These are phyloP conservation scores for Alauda arvensis DNA, from an alignment of 2,797 vertebrate genomes.

Conservation along the genomic window DNA sequence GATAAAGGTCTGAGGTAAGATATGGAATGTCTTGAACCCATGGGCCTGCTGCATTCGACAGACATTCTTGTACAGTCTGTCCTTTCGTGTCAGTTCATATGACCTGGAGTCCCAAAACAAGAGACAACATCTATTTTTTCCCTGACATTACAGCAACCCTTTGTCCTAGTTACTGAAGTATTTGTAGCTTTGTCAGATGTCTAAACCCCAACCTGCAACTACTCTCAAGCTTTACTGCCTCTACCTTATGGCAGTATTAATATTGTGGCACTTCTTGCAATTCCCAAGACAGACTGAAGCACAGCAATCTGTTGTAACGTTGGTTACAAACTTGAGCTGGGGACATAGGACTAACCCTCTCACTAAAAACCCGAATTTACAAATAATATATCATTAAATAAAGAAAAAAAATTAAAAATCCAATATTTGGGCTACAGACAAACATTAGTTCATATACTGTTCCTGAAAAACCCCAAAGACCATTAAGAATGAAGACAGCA, in stretches of 20 bases:
- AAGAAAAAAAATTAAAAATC: neutral
- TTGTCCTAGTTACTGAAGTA: neutral
- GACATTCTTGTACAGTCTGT: slow-evolving; percentile 94
- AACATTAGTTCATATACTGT: neutral
- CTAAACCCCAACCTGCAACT: neutral
- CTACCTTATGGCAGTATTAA: neutral
- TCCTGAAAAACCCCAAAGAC: neutral
- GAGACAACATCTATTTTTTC: neutral
- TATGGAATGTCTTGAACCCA: slow-evolving; percentile 91
- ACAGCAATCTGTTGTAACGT: neutral
- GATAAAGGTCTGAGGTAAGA: slow-evolving; percentile 92
- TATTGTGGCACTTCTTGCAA: neutral
- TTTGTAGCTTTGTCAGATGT: neutral
- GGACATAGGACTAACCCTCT: neutral
- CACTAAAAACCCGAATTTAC: neutral
- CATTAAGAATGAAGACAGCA: neutral
- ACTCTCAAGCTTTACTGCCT: neutral
- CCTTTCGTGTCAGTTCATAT: slow-evolving; percentile 94
- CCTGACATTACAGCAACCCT: neutral
- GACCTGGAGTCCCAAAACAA: slow-evolving; percentile 78
- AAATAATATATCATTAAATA: neutral
- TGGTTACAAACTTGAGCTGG: neutral
- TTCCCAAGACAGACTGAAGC: neutral
- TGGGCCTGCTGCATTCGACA: slow-evolving; percentile 92
- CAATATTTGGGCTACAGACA: neutral